phyloP scores from a whole-genome alignment of 2,113 vertebrate genomes.

The Lonchura striata region DNA sequence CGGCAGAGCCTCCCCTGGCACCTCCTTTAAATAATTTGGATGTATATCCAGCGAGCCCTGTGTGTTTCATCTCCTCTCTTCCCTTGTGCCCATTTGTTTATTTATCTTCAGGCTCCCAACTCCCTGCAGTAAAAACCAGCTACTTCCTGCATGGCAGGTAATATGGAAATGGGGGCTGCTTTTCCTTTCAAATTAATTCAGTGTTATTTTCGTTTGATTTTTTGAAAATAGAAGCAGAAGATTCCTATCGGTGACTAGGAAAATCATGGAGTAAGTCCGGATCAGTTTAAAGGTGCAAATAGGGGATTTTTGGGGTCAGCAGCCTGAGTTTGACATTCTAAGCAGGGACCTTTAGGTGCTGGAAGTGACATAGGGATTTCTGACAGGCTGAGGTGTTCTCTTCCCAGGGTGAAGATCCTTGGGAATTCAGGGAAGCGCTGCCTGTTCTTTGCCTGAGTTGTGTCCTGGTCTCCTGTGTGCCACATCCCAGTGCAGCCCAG shows the following conservation, averaged over 20 bases:
- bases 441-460: not conserved
- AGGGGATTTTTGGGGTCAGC: not conserved
- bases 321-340: not conserved
- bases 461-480: not conserved
- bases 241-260: not conserved
- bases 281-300: not conserved
- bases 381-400: not conserved
- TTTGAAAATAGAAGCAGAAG: not conserved
- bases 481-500: not conserved
- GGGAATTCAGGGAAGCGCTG: not conserved
- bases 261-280: not conserved
- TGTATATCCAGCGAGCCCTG: not conserved
- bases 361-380: not conserved
- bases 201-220: not conserved
- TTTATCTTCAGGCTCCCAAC: not conserved
- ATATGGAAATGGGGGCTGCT: constrained; percentile 27
- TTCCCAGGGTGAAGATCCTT: not conserved
- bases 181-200: constrained; percentile 49
- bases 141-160: constrained; percentile 44
- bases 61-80: not conserved
- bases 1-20: not conserved
- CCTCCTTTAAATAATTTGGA: constrained; percentile 11
- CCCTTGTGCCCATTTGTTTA: constrained; percentile 29
- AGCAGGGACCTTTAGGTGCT: not conserved
- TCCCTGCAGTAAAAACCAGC: not conserved